Percentiles rank a stretch among this genome's conserved stretches.
Conservation (phyloP, 2,888 invertebrate species). For the Nezara viridula region DNA sequence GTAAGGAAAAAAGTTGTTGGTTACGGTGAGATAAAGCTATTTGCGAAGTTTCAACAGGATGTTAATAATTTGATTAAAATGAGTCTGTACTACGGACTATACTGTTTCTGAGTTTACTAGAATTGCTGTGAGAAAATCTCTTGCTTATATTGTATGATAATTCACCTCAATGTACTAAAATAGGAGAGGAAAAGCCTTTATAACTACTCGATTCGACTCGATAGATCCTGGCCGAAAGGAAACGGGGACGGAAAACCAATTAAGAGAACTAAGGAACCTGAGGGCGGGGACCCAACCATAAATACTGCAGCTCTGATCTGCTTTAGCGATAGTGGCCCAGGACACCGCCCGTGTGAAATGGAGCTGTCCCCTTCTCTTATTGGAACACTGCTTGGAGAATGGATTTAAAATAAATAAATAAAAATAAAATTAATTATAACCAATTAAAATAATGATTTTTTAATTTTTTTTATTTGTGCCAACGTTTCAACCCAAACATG, state of each 20-base stretch:
- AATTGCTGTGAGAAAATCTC: too few species aligned
- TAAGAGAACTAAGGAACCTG: constrained; percentile 23
- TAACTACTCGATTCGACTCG: neutral
- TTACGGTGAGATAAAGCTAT: too few species aligned
- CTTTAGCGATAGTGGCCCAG: neutral
- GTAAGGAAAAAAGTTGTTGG: too few species aligned
- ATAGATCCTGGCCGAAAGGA: neutral
- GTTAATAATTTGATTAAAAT: too few species aligned
- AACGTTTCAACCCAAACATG: too few species aligned
- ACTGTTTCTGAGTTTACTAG: too few species aligned
- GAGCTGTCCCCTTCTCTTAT: neutral
- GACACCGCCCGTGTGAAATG: neutral
- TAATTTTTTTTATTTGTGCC: too few species aligned
- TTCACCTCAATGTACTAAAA: constrained; percentile 1
- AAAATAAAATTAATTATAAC: neutral
- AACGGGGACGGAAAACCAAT: constrained; percentile 25
- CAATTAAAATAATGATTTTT: too few species aligned
- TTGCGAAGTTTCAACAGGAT: too few species aligned
- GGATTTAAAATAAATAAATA: neutral
- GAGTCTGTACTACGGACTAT: too few species aligned
- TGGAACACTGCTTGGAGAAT: neutral
- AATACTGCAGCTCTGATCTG: constrained; percentile 21
- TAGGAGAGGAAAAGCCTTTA: neutral
- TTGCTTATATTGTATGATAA: too few species aligned
- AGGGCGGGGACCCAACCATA: constrained; percentile 20